Evolutionary conservation across 2,888 invertebrate species (phyloP).

Genomic region (Sphaerophoria taeniata): DNA sequence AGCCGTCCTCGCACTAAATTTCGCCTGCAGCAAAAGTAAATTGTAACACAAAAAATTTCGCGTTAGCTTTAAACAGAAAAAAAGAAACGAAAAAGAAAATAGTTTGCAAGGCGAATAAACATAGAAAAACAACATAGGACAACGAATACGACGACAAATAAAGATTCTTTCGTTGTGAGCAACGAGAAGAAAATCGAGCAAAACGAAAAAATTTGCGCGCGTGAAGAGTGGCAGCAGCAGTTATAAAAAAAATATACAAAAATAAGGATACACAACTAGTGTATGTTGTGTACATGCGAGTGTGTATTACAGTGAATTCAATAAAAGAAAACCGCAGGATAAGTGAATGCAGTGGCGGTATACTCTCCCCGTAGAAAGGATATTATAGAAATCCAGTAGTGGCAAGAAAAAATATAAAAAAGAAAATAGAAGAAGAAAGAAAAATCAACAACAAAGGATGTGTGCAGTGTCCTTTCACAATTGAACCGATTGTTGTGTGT

Average conservation of each 20-base stretch:
- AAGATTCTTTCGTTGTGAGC: slow-evolving; percentile 47
- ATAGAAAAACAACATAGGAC: slow-evolving; percentile 60
- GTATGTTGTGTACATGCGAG: slow-evolving; percentile 39
- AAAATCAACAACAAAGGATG: slow-evolving; percentile 43
- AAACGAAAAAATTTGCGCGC: slow-evolving; percentile 65
- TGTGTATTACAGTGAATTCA: slow-evolving; percentile 67
- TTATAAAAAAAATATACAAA: not conserved
- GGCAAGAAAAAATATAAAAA: slow-evolving; percentile 33
- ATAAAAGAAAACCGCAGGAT: slow-evolving; percentile 69
- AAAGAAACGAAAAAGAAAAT: slow-evolving; percentile 1
- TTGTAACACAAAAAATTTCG: slow-evolving; percentile 56
- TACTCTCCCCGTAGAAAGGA: slow-evolving; percentile 47
- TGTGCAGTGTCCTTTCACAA: slow-evolving; percentile 64
- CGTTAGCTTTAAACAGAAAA: slow-evolving; percentile 66
- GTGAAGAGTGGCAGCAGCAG: slow-evolving; percentile 54
- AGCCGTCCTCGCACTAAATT: slow-evolving; percentile 40
- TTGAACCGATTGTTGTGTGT: slow-evolving; percentile 63
- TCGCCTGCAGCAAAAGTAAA: slow-evolving; percentile 49
- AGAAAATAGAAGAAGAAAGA: slow-evolving; percentile 39
- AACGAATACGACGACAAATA: slow-evolving; percentile 66
- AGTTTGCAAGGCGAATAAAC: slow-evolving; percentile 65
- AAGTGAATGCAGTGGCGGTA: slow-evolving; percentile 69
- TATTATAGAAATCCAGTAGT: slow-evolving; percentile 24
- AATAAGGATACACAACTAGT: slow-evolving; percentile 38
- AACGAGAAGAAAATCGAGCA: slow-evolving; percentile 31